Percentiles rank a stretch among this genome's conserved stretches.
phyloP scores from a whole-genome alignment of 2,888 invertebrate genomes.

The Leptinotarsa juncta region DNA sequence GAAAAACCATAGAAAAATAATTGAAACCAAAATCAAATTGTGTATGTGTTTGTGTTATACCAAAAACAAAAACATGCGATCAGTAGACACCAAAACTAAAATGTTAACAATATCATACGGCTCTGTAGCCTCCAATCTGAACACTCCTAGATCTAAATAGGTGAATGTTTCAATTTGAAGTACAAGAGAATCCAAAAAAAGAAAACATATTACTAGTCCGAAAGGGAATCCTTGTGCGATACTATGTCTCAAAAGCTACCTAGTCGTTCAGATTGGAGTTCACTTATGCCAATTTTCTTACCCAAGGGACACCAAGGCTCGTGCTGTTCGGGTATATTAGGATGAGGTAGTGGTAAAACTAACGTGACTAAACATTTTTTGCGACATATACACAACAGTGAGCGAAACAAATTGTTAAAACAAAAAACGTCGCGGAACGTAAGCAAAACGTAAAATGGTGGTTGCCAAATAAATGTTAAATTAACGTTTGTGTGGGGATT shows the following conservation, averaged over 20 bases:
- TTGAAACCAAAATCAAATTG: conserved; percentile 5
- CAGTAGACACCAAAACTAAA: conserved; percentile 20
- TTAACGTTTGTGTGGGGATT: conserved; percentile 11
- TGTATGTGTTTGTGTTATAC: background rate
- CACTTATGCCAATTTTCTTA: conserved; percentile 67
- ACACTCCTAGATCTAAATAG: background rate
- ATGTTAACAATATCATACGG: conserved; percentile 18
- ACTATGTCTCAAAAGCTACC: background rate
- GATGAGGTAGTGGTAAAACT: conserved; percentile 87
- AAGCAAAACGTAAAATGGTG: conserved; percentile 12
- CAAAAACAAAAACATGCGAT: conserved; percentile 19
- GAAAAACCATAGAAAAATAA: background rate
- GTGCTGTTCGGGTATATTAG: conserved; percentile 89
- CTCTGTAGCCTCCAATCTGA: conserved; percentile 21
- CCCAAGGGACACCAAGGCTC: conserved; percentile 91
- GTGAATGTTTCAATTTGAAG: too few species aligned
- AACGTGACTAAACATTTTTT: conserved; percentile 69
- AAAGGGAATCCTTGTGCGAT: background rate
- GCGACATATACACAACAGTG: conserved; percentile 11
- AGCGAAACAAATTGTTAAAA: conserved; percentile 5
- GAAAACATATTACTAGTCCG: background rate
- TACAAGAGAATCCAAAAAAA: too few species aligned
- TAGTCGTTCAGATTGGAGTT: conserved; percentile 17
- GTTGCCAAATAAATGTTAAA: conserved; percentile 18
- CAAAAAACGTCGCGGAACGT: background rate